These are phyloP conservation scores for Casuarius casuarius DNA, from an alignment of 2,113 vertebrate genomes.

Conservation along the genomic window DNA sequence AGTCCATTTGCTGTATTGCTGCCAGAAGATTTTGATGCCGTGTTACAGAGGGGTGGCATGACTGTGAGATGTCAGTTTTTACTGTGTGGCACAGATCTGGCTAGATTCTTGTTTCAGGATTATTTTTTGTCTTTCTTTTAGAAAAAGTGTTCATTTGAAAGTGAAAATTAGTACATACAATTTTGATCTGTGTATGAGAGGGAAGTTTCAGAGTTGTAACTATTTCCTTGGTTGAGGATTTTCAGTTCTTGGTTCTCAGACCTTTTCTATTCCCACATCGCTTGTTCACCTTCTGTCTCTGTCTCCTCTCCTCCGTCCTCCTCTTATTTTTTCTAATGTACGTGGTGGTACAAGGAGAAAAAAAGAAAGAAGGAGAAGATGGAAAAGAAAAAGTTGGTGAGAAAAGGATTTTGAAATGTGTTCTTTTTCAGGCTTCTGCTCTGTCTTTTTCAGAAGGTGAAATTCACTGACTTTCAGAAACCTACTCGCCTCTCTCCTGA, in stretches of 20 bases:
- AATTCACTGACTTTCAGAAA: neutral
- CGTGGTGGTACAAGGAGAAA: neutral
- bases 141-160: neutral
- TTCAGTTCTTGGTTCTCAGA: neutral
- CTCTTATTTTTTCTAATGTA: neutral
- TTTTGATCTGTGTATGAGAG: neutral
- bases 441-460: neutral
- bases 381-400: neutral
- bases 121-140: neutral
- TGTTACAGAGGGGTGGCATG: neutral
- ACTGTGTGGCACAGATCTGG: neutral
- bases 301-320: neutral
- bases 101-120: neutral
- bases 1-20: neutral
- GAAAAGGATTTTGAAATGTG: neutral
- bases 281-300: neutral
- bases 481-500: neutral
- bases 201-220: neutral
- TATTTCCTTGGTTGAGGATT: neutral
- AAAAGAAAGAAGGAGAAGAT: neutral
- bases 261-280: neutral
- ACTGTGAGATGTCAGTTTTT: fast-evolving
- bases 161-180: neutral
- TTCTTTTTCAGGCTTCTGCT: neutral
- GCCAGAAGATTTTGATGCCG: neutral